Base-by-base conservation (phyloP, 2,888 invertebrate species). In the Hoplodrina blanda region DNA sequence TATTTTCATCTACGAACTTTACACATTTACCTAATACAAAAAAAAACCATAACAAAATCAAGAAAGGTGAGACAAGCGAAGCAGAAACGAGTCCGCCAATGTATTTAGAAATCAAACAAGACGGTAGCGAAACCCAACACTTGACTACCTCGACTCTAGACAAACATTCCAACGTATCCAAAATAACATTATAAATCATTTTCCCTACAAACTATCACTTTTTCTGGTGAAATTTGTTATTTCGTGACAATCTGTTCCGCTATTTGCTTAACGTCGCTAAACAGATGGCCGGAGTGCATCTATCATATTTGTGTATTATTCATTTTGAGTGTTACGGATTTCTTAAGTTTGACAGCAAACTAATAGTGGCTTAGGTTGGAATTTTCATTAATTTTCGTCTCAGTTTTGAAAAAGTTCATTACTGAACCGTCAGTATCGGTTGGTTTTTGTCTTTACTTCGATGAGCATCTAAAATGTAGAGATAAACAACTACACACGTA, bases 211-310 rank as follows among this genome's bases (percentile, higher is more conserved):
- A 85, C 86, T 80, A 80, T 83, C 82, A 83, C 91, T 93, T 95
- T 95, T 95, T 91, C 74, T 90, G 87, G 85, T 85, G 86, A 92
- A 94, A 95, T 95, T 94, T 93, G 95, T 95, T 92, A 94, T 94
- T 93, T 93, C 91, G 90, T 94, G 93, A 94, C 95, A 93, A 94
- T 94, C 95, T 94, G 96, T 96, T 96, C 95, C 95, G 96, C 93
- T 96, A 95, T 96, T 96, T 95, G 94, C 95, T 94, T 92, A 92
- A 90, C 88, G 91, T 93, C 90, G 76, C 90, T 87, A 93, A 94
- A 94, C 96, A 96, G 92, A 95, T 95, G 95, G 90, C 82, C 73
- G 80, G 76, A 73, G 78, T 71, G 83, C 92, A 94, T 95, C 89
- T 89, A 94, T 95, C 95, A 95, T 93, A 87, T 91, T 87, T 79